phyloP scores from a whole-genome alignment of 2,888 invertebrate genomes.

The Deilephila elpenor region DNA sequence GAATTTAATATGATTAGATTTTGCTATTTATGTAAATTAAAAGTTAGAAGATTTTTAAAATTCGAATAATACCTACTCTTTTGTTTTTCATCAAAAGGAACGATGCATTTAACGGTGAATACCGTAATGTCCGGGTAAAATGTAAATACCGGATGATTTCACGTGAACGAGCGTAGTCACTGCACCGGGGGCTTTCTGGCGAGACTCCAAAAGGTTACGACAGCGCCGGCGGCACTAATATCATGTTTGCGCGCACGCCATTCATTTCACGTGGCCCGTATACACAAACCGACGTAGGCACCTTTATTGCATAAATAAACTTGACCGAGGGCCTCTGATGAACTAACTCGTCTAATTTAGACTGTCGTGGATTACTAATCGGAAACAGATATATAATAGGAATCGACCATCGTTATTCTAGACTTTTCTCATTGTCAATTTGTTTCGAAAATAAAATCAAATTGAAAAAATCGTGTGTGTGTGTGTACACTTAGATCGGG shows the following conservation, averaged over 20 bases:
- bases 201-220: constrained; percentile 16
- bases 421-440: neutral
- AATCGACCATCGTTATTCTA: neutral
- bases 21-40: no score
- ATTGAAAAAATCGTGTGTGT: no score
- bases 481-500: no score
- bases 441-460: no score
- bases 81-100: neutral
- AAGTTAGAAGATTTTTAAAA: no score
- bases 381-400: neutral
- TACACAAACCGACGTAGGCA: neutral
- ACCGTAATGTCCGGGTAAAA: neutral
- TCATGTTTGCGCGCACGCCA: constrained; percentile 24
- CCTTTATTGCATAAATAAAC: constrained; percentile 14
- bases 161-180: neutral
- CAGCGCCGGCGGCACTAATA: constrained; percentile 14
- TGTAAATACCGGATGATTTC: neutral
- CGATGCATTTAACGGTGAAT: neutral
- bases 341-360: neutral
- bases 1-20: no score
- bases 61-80: no score
- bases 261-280: constrained; percentile 2
- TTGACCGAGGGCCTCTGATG: constrained; percentile 8
- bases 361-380: neutral
- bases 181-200: constrained; percentile 1